phyloP scores from a whole-genome alignment of 1,140 invertebrate genomes.

The Drosophila nannoptera region DNA sequence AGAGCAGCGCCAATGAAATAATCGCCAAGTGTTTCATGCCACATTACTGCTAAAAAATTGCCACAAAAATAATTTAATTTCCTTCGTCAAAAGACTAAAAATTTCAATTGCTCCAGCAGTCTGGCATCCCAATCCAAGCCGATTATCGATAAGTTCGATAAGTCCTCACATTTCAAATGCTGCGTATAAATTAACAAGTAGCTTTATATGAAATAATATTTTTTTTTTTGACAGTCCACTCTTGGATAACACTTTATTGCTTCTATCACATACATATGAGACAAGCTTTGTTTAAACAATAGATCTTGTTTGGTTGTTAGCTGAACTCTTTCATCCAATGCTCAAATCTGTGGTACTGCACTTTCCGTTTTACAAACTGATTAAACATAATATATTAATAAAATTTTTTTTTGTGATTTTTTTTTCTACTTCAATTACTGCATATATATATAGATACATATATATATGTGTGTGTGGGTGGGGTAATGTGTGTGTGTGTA shows the following conservation, averaged over 20 bases:
- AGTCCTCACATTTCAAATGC: too few species aligned
- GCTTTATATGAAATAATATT: too few species aligned
- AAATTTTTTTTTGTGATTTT: constrained; percentile 35
- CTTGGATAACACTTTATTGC: constrained; percentile 74
- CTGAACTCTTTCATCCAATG: constrained; percentile 62
- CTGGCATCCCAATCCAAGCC: too few species aligned
- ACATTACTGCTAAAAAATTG: too few species aligned
- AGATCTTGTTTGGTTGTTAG: constrained; percentile 75
- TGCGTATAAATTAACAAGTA: too few species aligned
- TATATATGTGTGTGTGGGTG: constrained; percentile 17
- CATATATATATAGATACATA: constrained; percentile 10
- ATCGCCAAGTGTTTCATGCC: constrained; percentile 10
- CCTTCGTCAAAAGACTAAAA: too few species aligned
- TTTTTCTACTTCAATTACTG: constrained; percentile 59
- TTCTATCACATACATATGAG: constrained; percentile 64
- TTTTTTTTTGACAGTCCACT: constrained; percentile 74
- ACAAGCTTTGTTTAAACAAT: constrained; percentile 48
- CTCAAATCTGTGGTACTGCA: constrained; percentile 67
- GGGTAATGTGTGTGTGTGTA: constrained; percentile 40
- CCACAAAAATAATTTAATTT: too few species aligned
- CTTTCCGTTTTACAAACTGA: constrained; percentile 38
- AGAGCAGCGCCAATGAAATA: not conserved
- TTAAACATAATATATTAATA: constrained; percentile 7
- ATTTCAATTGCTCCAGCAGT: too few species aligned
- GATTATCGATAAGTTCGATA: too few species aligned